Evolutionary conservation across 23 tunicate genomes (phyloP), one percentile per base, ranked within the genome.

Genomic region (Trididemnum nubilum): DNA sequence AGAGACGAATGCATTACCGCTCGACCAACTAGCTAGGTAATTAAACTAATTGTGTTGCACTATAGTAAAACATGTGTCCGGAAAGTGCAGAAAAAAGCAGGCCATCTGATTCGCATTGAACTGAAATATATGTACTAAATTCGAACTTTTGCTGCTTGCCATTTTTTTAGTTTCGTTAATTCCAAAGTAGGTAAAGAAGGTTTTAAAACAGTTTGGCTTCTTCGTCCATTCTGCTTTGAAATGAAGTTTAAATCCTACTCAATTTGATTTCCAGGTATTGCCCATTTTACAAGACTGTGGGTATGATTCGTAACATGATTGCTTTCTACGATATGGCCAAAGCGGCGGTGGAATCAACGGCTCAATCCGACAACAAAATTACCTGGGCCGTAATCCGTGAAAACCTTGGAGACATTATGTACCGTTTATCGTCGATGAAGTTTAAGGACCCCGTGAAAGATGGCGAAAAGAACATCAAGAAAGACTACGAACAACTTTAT

Each of bases 241-340:
- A n/a, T n/a, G n/a, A n/a, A n/a, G n/a, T n/a, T n/a, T n/a, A n/a
- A n/a, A n/a, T n/a, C n/a, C n/a, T n/a, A n/a, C n/a, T n/a, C n/a
- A n/a, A n/a, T n/a, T n/a, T n/a, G n/a, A n/a, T 15, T 61, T 61
- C 26, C 73, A 92, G 97, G 58, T 95, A 95, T 64, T 95, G 99
- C 59, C 99, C 99, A 0, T 95, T 95, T 80, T 95, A 95, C 88
- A 95, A 95, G 81, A 95, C 99, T 1, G 99, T 95, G 25, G 99
- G 99, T 0, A 95, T 95, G 83, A 83, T 95, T 34, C 87, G 91
- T 2, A 95, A 95, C 87, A 95, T 95, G 75, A 85, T 89, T 28
- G 92, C 82, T 9, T 95, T 95, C 81, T 84, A 95, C 82, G 99
- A 95, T 37, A 80, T 95, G 91, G 88, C 99, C 9, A 67, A 60